Percentiles rank a stretch among this genome's conserved stretches.
Evolutionary conservation across 1,140 invertebrate species (phyloP).

Genomic region (Drosophila nigromelanica): DNA sequence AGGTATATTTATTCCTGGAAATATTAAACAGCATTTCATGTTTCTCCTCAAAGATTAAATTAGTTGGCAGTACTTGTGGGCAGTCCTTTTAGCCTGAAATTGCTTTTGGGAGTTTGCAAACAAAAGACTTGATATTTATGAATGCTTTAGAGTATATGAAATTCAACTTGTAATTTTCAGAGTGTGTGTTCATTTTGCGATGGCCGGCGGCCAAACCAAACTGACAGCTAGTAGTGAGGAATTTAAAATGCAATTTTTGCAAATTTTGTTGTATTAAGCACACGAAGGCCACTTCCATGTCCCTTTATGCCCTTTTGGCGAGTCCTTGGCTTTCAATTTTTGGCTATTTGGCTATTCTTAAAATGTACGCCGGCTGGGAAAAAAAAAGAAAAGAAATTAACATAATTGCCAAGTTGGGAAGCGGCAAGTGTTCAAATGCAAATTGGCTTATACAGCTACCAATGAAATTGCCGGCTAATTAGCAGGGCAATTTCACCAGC

Average conservation of each 20-base stretch:
- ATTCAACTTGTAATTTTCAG: too few relatives aligned
- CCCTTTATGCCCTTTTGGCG: neutral
- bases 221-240: conserved; percentile 21
- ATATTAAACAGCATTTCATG: too few relatives aligned
- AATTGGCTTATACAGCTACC: conserved; percentile 29
- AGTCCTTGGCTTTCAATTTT: conserved; percentile 65
- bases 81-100: neutral
- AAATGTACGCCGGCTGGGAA: conserved; percentile 64
- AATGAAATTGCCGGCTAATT: conserved; percentile 44
- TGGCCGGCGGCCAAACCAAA: conserved; percentile 4
- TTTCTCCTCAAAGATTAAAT: too few relatives aligned
- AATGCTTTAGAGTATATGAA: neutral
- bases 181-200: conserved; percentile 31
- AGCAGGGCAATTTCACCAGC: conserved; percentile 34
- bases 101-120: neutral
- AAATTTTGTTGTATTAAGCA: conserved; percentile 61
- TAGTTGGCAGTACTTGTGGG: neutral
- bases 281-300: conserved; percentile 32
- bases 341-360: conserved; percentile 61
- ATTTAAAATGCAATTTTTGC: conserved; percentile 70
- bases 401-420: conserved; percentile 55
- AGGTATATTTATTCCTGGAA: too few relatives aligned
- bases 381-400: conserved; percentile 47
- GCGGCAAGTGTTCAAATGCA: conserved; percentile 46
- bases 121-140: neutral